Percentiles rank a stretch among this genome's conserved stretches.
Evolutionary conservation across 1,140 invertebrate species (phyloP).

Genomic region (Hycleus cichorii): DNA sequence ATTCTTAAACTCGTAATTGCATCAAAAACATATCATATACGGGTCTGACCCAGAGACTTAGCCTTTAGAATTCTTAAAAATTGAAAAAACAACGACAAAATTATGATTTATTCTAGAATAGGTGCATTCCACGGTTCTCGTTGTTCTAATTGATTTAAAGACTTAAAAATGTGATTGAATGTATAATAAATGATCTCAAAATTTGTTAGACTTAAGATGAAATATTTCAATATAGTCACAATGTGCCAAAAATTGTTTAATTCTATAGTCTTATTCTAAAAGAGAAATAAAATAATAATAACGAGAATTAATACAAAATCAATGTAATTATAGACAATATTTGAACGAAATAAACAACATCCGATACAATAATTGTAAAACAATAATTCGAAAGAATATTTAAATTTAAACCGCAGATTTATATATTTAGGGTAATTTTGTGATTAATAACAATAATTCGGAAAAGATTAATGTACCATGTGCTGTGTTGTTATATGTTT

Average conservation of each 20-base stretch:
- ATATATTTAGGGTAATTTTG: slow-evolving; percentile 1
- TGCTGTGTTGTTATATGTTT: not conserved
- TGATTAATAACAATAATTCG: not conserved
- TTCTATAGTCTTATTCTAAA: too few relatives aligned
- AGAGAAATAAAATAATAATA: not conserved
- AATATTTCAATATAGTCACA: not conserved
- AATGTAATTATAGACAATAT: slow-evolving; percentile 6
- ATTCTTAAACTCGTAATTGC: too few relatives aligned
- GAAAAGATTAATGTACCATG: slow-evolving; percentile 1
- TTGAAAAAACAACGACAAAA: not conserved
- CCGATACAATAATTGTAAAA: slow-evolving; percentile 14
- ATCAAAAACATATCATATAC: too few relatives aligned
- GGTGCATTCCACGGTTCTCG: not conserved
- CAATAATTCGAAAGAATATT: slow-evolving; percentile 8
- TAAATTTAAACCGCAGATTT: slow-evolving; percentile 3
- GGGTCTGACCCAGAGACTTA: too few relatives aligned
- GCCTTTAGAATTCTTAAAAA: too few relatives aligned
- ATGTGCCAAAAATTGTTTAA: slow-evolving; percentile 1
- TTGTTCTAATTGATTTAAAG: not conserved
- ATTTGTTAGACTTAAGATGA: too few relatives aligned
- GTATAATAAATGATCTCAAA: not conserved
- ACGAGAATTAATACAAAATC: slow-evolving; percentile 1
- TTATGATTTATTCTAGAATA: not conserved
- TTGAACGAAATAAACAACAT: not conserved
- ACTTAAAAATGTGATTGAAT: slow-evolving; percentile 7